These are phyloP conservation scores for Drosophila subsilvestris DNA, from an alignment of 2,888 invertebrate genomes.

Conservation along the genomic window DNA sequence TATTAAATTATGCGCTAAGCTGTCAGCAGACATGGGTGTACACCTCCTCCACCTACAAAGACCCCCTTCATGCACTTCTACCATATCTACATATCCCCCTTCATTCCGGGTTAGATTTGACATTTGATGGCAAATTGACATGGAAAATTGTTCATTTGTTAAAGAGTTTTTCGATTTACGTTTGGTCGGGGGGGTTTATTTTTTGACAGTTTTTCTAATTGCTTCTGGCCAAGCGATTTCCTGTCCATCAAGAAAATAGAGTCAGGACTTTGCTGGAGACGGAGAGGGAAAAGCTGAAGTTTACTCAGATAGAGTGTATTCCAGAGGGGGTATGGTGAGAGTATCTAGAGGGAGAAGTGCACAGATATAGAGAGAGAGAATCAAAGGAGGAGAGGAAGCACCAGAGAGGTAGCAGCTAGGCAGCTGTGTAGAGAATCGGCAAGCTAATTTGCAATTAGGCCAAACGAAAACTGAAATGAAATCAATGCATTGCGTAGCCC, in stretches of 20 bases:
- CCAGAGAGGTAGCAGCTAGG: background rate
- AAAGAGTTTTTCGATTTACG: slow-evolving; percentile 54
- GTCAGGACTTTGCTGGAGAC: background rate
- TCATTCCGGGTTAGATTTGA: slow-evolving; percentile 44
- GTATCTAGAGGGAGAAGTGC: background rate
- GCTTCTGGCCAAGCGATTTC: slow-evolving; percentile 62
- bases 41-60: slow-evolving; percentile 8
- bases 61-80: slow-evolving; percentile 1
- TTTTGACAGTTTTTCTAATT: slow-evolving; percentile 70
- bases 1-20: slow-evolving; percentile 77
- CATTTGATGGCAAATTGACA: slow-evolving; percentile 75
- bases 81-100: slow-evolving; percentile 51
- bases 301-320: no score
- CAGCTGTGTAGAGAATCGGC: slow-evolving; percentile 1
- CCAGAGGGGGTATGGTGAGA: background rate
- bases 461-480: slow-evolving; percentile 56
- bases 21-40: slow-evolving; percentile 76
- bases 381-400: background rate
- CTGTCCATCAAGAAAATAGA: slow-evolving; percentile 52
- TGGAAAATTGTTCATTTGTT: slow-evolving; percentile 57
- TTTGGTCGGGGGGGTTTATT: slow-evolving; percentile 7
- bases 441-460: slow-evolving; percentile 74
- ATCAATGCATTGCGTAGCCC: slow-evolving; percentile 66
- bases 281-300: background rate
- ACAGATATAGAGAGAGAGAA: background rate